phyloP scores from a whole-genome alignment of 2,113 vertebrate species.

The Psittacus erithacus region DNA sequence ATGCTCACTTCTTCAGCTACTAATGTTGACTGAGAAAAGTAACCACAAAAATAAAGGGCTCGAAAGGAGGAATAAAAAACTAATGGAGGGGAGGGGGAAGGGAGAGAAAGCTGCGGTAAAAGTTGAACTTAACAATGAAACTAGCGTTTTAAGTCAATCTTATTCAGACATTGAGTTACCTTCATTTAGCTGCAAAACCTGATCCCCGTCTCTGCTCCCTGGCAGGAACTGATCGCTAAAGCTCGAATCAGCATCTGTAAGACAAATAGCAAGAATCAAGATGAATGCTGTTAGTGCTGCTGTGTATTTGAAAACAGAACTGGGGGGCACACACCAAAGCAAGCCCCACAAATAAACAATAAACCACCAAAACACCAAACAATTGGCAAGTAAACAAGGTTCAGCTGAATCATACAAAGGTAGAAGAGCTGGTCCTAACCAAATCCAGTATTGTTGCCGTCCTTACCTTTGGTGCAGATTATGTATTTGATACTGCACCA shows the following conservation, averaged over 20 bases:
- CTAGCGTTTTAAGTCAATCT: background rate
- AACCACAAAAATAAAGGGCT: rapidly evolving
- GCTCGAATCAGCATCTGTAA: background rate
- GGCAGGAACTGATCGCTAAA: background rate
- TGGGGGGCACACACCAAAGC: background rate
- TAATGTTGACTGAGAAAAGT: rapidly evolving
- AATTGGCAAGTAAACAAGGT: background rate
- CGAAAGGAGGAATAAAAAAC: background rate
- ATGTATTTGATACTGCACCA: background rate
- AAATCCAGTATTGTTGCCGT: rapidly evolving
- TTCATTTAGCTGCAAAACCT: background rate
- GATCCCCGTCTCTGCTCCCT: background rate
- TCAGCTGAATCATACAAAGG: background rate
- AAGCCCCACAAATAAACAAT: background rate
- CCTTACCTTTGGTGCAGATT: too few species aligned
- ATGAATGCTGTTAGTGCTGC: background rate
- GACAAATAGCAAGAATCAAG: too few species aligned
- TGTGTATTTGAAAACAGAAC: background rate
- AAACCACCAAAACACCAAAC: too few species aligned
- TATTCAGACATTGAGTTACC: background rate
- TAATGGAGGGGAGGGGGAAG: too few species aligned
- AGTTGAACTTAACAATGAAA: background rate
- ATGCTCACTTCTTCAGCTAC: rapidly evolving
- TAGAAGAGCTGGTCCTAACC: background rate
- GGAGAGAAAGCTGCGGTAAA: background rate